Percentiles rank a stretch among this genome's conserved stretches.
Evolutionary conservation across 1,140 invertebrate genomes (phyloP).

Genomic region (Cataglyphis hispanica): DNA sequence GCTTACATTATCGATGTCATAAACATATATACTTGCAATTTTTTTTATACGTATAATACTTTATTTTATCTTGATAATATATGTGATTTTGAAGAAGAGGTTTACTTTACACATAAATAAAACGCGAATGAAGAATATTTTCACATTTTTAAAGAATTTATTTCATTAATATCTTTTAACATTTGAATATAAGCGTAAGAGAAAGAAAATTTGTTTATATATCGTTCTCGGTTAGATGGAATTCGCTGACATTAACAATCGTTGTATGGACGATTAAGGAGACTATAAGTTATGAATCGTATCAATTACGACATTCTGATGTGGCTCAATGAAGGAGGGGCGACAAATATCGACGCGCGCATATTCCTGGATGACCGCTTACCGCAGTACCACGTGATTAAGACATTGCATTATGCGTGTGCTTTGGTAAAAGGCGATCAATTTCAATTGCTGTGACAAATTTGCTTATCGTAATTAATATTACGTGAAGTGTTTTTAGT

Average conservation of each 20-base stretch:
- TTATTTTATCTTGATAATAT: neutral
- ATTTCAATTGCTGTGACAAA: constrained; percentile 49
- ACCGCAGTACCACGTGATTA: constrained; percentile 32
- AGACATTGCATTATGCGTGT: constrained; percentile 38
- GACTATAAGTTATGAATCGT: constrained; percentile 6
- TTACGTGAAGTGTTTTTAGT: constrained; percentile 42
- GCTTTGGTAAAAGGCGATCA: constrained; percentile 41
- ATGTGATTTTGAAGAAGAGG: neutral
- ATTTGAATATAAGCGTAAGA: neutral
- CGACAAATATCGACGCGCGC: constrained; percentile 29
- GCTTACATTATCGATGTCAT: neutral
- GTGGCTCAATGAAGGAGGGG: constrained; percentile 5
- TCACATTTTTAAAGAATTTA: neutral
- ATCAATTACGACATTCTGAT: constrained; percentile 47
- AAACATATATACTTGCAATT: neutral
- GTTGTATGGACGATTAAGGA: neutral
- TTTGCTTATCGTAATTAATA: neutral
- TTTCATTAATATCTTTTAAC: neutral
- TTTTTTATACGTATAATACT: neutral
- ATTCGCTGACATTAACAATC: neutral
- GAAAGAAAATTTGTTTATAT: neutral
- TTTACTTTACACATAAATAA: neutral
- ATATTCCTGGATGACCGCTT: constrained; percentile 34
- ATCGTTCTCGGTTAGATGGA: constrained; percentile 9
- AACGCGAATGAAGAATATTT: neutral